These are phyloP conservation scores for Drosophila pallidifrons DNA, from an alignment of 1,140 invertebrate species.

Conservation along the genomic window DNA sequence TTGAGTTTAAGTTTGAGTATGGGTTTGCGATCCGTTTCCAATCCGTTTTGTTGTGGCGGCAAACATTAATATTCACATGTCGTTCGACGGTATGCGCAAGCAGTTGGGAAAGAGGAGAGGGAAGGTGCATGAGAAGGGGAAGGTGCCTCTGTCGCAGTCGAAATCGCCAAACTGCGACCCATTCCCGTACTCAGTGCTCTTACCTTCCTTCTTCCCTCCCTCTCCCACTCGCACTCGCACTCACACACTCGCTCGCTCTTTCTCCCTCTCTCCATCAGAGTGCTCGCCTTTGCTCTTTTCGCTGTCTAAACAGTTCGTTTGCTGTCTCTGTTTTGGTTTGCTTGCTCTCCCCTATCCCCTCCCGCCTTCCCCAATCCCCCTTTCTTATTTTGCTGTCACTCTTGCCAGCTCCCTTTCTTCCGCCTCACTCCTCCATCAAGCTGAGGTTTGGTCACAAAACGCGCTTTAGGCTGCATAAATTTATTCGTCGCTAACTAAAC, in stretches of 20 bases:
- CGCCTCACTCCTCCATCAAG: too few species aligned
- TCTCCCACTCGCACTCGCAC: neutral
- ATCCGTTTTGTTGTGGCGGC: slow-evolving; percentile 48
- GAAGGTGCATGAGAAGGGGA: neutral
- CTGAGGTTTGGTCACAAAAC: slow-evolving; percentile 36
- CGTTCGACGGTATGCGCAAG: slow-evolving; percentile 57
- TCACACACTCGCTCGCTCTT: neutral
- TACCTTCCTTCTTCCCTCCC: neutral
- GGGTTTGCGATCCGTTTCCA: slow-evolving; percentile 59
- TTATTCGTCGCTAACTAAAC: slow-evolving; percentile 79
- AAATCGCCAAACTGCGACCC: slow-evolving; percentile 2
- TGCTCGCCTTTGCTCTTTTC: neutral
- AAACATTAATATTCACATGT: slow-evolving; percentile 83
- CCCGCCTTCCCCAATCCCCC: neutral
- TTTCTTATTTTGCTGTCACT: neutral
- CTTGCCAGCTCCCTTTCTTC: neutral
- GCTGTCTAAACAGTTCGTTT: slow-evolving; percentile 30
- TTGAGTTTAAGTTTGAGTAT: slow-evolving; percentile 19
- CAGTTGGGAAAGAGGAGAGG: slow-evolving; percentile 25
- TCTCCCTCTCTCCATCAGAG: neutral
- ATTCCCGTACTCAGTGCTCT: neutral
- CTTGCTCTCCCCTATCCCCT: neutral
- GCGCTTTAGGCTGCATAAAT: slow-evolving; percentile 72
- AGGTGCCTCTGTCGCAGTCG: slow-evolving; percentile 1
- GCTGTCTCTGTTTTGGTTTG: slow-evolving; percentile 12